Conservation (phyloP, 23 tunicate genomes). For the Halocynthia roretzi region DNA sequence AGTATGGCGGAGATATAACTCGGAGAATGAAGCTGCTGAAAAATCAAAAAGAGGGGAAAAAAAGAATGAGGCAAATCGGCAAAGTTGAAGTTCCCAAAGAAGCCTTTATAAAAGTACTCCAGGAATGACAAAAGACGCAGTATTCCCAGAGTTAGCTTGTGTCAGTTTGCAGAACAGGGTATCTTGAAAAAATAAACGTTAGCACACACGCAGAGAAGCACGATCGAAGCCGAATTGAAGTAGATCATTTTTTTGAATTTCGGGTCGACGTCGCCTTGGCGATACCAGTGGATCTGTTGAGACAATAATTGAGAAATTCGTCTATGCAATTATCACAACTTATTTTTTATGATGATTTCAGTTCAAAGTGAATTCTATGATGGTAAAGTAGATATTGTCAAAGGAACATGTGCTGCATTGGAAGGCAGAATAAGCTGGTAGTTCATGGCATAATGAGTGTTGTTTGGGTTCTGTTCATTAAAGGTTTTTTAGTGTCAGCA, state of each 20-base stretch:
- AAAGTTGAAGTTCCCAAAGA: slow-evolving; percentile 51
- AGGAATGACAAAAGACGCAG: slow-evolving; percentile 3
- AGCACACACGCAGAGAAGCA: slow-evolving; percentile 75
- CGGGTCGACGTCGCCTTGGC: slow-evolving; percentile 92
- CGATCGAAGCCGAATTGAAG: slow-evolving; percentile 51
- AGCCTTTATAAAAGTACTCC: slow-evolving; percentile 56
- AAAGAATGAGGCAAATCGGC: slow-evolving; percentile 45
- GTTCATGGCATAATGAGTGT: too few relatives aligned
- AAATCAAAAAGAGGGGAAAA: slow-evolving; percentile 46
- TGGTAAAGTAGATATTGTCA: not conserved
- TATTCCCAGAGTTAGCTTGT: not conserved
- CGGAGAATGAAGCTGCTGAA: slow-evolving; percentile 58
- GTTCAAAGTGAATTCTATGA: not conserved
- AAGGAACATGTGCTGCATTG: not conserved
- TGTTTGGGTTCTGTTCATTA: too few relatives aligned
- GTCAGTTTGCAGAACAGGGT: not conserved
- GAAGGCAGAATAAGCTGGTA: too few relatives aligned
- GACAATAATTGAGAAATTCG: not conserved
- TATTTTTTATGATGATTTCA: not conserved
- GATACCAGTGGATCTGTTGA: slow-evolving; percentile 79
- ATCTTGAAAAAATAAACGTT: slow-evolving; percentile 45
- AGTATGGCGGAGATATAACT: slow-evolving; percentile 82
- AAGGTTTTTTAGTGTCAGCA: too few relatives aligned
- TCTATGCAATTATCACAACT: not conserved
- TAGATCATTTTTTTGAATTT: slow-evolving; percentile 85